These are phyloP conservation scores for Antechinus flavipes DNA, from an alignment of 2,113 vertebrate species.

Conservation along the genomic window DNA sequence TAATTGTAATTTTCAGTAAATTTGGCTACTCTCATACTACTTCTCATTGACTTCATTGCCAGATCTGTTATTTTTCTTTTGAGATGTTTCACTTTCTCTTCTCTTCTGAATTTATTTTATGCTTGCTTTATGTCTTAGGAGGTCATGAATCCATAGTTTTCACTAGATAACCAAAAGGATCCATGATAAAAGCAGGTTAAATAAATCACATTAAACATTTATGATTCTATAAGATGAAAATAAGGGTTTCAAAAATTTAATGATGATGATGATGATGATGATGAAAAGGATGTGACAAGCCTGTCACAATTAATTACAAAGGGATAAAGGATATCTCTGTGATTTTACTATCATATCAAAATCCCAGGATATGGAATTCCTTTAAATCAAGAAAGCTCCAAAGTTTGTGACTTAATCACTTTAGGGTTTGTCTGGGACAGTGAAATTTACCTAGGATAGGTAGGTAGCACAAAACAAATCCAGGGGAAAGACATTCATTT, in stretches of 20 bases:
- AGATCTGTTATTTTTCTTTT: too few species aligned
- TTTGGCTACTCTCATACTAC: too few species aligned
- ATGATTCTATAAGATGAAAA: not conserved
- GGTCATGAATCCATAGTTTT: not conserved
- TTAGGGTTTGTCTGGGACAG: not conserved
- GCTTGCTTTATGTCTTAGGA: too few species aligned
- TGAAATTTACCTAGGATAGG: not conserved
- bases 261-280: too few species aligned
- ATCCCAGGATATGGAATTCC: not conserved
- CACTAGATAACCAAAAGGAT: not conserved
- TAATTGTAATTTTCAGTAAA: too few species aligned
- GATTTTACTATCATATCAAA: not conserved
- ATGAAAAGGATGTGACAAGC: not conserved
- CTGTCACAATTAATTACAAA: not conserved
- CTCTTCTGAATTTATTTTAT: too few species aligned
- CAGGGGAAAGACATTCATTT: not conserved
- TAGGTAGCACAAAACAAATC: not conserved
- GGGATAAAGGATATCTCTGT: not conserved
- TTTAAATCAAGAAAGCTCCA: not conserved
- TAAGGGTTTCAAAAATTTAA: not conserved
- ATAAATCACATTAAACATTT: not conserved
- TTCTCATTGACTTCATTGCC: too few species aligned
- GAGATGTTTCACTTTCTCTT: too few species aligned
- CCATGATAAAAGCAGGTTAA: not conserved
- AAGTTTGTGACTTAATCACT: not conserved